Evolutionary conservation across 2,797 vertebrate species (phyloP), one percentile per base, ranked within the genome.

Genomic region (Diplodus puntazzo): DNA sequence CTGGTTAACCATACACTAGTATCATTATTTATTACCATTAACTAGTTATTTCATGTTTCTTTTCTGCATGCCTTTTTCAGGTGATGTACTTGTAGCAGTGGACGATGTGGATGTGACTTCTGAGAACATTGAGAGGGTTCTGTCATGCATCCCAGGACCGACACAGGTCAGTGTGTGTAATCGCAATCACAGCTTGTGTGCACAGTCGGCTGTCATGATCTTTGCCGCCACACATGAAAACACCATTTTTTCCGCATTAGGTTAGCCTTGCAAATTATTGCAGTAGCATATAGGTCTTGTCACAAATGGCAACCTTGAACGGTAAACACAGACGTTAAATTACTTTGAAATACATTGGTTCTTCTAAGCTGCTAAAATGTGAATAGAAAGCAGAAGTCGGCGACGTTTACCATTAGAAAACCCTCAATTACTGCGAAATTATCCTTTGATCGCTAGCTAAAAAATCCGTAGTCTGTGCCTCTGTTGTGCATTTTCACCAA

Each of bases 101-200:
- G 98, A 99, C 3, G 97, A 98, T 71, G 98, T 99, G 42, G 98
- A 98, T 17, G 98, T 99, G 81, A 97, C 95, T 49, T 92, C 95
- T 3, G 98, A 99, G 92, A 99, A 99, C 90, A 99, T 99, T 7
- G 97, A 99, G 90, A 94, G 97, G 71, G 97, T 99, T 93, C 93
- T 99, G 60, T 99, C 98, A 76, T 98, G 97, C 88, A 97, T 99
- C 85, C 97, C 97, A 11, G 97, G 97, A 50, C 98, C 98, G 21
- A 97, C 95, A 82, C 97, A 99, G 97, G 98, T 99, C 81, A 68
- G 88, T 78, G 69, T 57, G 30, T 27, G 7, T 45, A 62, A 1
- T 1, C 45, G 13, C 12, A 17, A 12, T 2, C n/a, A 21, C 50
- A 57, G 2, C 4, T 42, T 59, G 3, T 39, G 42, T 46, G 13